Base-by-base conservation (phyloP, 37 sponge, comb jelly and placozoan species). In the Axinella damicornis region DNA sequence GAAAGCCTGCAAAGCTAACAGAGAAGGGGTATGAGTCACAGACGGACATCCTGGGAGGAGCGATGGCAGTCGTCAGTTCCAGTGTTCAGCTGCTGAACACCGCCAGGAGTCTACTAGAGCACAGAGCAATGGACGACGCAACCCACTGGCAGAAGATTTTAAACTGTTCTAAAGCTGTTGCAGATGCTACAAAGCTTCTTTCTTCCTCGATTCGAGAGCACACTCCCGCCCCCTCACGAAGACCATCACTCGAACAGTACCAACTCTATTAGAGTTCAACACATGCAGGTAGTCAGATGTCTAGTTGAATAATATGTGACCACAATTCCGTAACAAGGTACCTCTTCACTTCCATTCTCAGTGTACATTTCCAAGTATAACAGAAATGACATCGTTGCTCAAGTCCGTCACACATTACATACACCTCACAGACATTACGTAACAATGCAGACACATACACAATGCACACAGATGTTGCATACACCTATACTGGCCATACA, bases 51-150 rank as follows among this genome's bases (percentile, higher is more conserved):
- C 68, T 95, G 37, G 96, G 87, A 5, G 78, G 90, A 37, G 90
- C 93, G 13, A 95, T 95, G 96, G 90, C 93, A 0, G 63, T 92
- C 0, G 92, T 95, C 4, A 72, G 92, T n/a, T 66, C 93, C 6
- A 79, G 75, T 25, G 62, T 92, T 18, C 92, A 86, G 73, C 76
- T 92, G 14, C 64, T 95, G 0, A 57, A 71, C 2, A 40, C 87
- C 5, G 71, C 78, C 0, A 39, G 40, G 54, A 41, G 11, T 11
- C 64, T 95, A 12, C 19, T 85, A 16, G 84, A 82, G 16, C 34
- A 85, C 24, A 79, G 37, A 84, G 39, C 28, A 27, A 25, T 61
- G 17, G 54, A 27, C 11, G 41, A 35, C 33, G 0, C 74, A 39
- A 32, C 28, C 20, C 57, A 31, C 1, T 95, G 93, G 93, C 83